Percentiles rank a stretch among this genome's conserved stretches.
These are phyloP conservation scores for Serranus cabrilla DNA, from an alignment of 2,797 vertebrate genomes.

Conservation along the genomic window DNA sequence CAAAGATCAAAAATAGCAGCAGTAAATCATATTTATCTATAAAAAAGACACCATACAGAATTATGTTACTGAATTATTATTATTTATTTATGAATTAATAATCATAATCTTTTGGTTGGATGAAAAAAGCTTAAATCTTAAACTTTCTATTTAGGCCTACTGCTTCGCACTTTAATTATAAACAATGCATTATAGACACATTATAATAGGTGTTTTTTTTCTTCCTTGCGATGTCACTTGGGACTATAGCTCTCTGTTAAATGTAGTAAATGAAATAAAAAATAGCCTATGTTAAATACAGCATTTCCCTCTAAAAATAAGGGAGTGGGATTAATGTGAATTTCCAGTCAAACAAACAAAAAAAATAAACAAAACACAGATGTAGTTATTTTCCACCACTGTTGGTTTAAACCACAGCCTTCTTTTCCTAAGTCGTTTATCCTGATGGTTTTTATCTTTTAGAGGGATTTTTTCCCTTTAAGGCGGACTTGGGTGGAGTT, in stretches of 20 bases:
- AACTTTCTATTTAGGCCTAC: not conserved
- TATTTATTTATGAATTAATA: too few relatives aligned
- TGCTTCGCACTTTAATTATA: not conserved
- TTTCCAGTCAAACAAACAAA: not conserved
- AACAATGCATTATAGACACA: not conserved
- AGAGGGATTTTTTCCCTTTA: constrained; percentile 59
- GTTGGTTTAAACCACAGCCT: not conserved
- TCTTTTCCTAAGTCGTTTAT: not conserved
- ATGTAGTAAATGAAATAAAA: not conserved
- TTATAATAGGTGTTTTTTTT: not conserved
- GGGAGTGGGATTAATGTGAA: not conserved
- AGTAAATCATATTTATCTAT: not conserved
- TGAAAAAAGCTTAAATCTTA: not conserved
- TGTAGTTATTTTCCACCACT: not conserved
- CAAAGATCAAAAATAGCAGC: not conserved
- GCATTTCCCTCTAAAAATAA: not conserved
- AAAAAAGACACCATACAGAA: not conserved
- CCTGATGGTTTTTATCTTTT: not conserved
- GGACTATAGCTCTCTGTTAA: not conserved
- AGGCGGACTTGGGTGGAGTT: constrained; percentile 75
- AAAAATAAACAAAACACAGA: not conserved
- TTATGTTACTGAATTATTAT: not conserved
- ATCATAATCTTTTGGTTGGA: too few relatives aligned
- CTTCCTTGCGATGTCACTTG: too few relatives aligned
- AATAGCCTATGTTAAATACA: too few relatives aligned